phyloP scores from a whole-genome alignment of 2,113 vertebrate genomes.

The Chaetura pelagica region DNA sequence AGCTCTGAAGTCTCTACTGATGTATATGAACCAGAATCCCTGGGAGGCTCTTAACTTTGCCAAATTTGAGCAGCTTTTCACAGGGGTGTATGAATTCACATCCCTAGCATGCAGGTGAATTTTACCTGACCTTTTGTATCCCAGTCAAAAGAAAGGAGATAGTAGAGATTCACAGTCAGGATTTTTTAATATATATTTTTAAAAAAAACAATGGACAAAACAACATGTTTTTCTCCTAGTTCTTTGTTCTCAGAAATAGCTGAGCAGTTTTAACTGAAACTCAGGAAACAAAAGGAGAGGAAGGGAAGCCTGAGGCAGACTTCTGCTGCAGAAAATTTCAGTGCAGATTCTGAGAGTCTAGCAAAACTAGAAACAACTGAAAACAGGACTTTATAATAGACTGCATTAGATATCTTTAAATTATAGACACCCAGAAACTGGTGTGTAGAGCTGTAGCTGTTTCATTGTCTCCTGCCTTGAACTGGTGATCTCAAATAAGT shows the following conservation, averaged over 20 bases:
- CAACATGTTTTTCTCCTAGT: constrained; percentile 39
- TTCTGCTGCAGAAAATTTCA: constrained; percentile 55
- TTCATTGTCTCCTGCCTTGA: background rate
- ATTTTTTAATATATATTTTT: background rate
- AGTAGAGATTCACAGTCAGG: background rate
- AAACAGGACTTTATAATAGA: constrained; percentile 38
- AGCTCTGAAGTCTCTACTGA: constrained; percentile 63
- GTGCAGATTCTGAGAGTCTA: constrained; percentile 2
- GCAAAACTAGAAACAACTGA: constrained; percentile 39
- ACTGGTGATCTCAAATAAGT: background rate
- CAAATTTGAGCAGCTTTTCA: constrained; percentile 59
- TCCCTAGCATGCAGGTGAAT: background rate
- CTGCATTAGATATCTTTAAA: constrained; percentile 6
- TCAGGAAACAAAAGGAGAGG: constrained; percentile 42
- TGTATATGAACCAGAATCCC: constrained; percentile 58
- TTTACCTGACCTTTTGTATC: constrained; percentile 20
- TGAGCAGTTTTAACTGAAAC: constrained; percentile 61
- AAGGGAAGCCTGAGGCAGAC: constrained; percentile 62
- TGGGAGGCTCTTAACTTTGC: constrained; percentile 53
- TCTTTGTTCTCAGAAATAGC: constrained; percentile 57
- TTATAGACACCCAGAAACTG: background rate
- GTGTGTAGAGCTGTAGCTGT: background rate
- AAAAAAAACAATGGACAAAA: constrained; percentile 12
- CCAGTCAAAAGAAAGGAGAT: background rate
- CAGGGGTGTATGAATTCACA: background rate